Evolutionary conservation across 2,113 vertebrate species (phyloP).

Genomic region (Takifugu bimaculatus): DNA sequence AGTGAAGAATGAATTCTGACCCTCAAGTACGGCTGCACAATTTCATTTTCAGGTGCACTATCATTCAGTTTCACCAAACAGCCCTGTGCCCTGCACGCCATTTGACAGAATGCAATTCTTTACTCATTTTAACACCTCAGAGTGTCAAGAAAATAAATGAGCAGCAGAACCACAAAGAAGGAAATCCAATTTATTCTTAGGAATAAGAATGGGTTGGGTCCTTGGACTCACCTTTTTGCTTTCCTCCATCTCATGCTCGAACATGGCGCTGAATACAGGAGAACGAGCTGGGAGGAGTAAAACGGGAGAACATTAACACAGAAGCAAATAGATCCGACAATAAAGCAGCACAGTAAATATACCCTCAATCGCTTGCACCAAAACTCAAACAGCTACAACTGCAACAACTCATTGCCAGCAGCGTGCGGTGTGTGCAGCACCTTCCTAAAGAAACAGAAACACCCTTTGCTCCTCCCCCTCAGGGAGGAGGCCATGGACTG

Average conservation of each 20-base stretch:
- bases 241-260: conserved; percentile 98
- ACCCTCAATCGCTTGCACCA: neutral
- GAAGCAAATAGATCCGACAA: neutral
- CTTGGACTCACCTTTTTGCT: conserved; percentile 89
- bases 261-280: conserved; percentile 98
- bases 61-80: conserved; percentile 49
- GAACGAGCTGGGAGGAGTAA: conserved; percentile 81
- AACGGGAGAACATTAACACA: neutral
- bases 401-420: neutral
- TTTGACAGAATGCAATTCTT: conserved; percentile 41
- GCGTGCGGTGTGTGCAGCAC: too few species aligned
- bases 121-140: conserved; percentile 42
- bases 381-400: neutral
- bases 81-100: conserved; percentile 28
- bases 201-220: neutral
- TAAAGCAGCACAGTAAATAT: neutral
- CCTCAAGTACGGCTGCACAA: conserved; percentile 43
- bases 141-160: conserved; percentile 13
- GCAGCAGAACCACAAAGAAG: conserved; percentile 8
- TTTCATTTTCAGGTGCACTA: conserved; percentile 47
- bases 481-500: too few species aligned
- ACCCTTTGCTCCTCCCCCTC: too few species aligned
- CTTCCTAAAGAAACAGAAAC: too few species aligned
- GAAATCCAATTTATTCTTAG: conserved; percentile 21
- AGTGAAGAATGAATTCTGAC: conserved; percentile 61